These are phyloP conservation scores for Tonatia bakeri DNA, from an alignment of 2,113 vertebrate genomes.

Conservation along the genomic window DNA sequence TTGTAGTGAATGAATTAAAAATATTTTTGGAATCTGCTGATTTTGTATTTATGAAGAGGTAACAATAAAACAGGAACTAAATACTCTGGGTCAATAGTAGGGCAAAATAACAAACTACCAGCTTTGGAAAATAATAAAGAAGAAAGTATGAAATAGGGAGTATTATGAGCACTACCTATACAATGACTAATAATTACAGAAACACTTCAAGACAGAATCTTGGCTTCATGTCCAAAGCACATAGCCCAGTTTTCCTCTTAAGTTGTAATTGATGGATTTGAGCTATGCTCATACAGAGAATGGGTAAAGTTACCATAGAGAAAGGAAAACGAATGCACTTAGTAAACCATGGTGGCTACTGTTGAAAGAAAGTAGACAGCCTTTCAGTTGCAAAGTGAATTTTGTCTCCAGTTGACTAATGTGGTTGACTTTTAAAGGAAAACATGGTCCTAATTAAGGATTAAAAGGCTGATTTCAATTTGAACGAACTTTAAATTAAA, in stretches of 20 bases:
- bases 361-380: slow-evolving; percentile 63
- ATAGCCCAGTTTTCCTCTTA: slow-evolving; percentile 36
- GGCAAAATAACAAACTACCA: slow-evolving; percentile 11
- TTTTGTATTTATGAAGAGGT: not conserved
- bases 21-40: slow-evolving; percentile 16
- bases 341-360: slow-evolving; percentile 49
- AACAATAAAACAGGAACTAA: slow-evolving; percentile 14
- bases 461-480: slow-evolving; percentile 75
- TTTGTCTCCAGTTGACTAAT: slow-evolving; percentile 71
- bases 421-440: slow-evolving; percentile 67
- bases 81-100: not conserved
- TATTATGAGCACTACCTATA: not conserved
- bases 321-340: slow-evolving; percentile 70
- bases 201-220: not conserved
- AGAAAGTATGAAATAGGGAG: not conserved
- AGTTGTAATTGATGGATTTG: slow-evolving; percentile 54
- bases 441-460: slow-evolving; percentile 65
- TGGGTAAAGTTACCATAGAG: slow-evolving; percentile 55
- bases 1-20: not conserved
- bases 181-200: slow-evolving; percentile 15
- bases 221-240: not conserved
- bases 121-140: not conserved
- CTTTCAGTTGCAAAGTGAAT: slow-evolving; percentile 69
- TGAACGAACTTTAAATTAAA: slow-evolving; percentile 77
- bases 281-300: slow-evolving; percentile 49